A percentile compares a stretch with the other conserved stretches of the same genome.
Evolutionary conservation across 2,113 vertebrate genomes (phyloP).

Genomic region (Ibidorhyncha struthersii): DNA sequence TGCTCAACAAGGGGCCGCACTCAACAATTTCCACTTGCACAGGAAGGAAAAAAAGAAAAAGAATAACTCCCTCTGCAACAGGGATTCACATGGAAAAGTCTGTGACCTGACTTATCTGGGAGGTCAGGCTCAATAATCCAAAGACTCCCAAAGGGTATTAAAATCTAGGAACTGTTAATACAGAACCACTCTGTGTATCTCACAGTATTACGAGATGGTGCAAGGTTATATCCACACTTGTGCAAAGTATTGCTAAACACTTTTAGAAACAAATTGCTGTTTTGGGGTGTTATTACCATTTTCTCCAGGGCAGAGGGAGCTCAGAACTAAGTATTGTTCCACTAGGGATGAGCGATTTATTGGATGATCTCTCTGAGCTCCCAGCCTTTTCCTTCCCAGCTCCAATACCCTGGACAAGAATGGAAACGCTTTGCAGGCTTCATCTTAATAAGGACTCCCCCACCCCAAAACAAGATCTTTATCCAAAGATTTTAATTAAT

Average conservation of each 20-base stretch:
- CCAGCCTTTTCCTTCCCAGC: not conserved
- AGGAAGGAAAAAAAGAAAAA: too few species aligned
- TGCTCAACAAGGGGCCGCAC: fast-evolving
- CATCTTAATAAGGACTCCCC: slow-evolving; percentile 45
- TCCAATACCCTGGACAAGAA: not conserved
- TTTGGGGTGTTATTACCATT: not conserved
- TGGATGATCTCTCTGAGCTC: not conserved
- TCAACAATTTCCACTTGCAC: not conserved
- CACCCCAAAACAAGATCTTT: slow-evolving; percentile 75
- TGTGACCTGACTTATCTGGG: not conserved
- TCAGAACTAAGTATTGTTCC: not conserved
- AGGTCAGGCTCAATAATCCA: not conserved
- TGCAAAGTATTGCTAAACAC: too few species aligned
- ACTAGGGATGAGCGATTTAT: not conserved
- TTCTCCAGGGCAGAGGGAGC: not conserved
- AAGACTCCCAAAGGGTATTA: not conserved
- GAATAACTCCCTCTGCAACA: not conserved
- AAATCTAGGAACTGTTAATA: not conserved
- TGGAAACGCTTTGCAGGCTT: slow-evolving; percentile 39
- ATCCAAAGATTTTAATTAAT: slow-evolving; percentile 80
- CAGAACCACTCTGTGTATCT: not conserved
- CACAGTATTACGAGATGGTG: fast-evolving
- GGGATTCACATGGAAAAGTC: not conserved
- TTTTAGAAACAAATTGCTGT: not conserved
- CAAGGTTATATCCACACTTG: fast-evolving